Base-by-base conservation (phyloP, 2,113 vertebrate species). In the Tretioscincus oriximinensis region DNA sequence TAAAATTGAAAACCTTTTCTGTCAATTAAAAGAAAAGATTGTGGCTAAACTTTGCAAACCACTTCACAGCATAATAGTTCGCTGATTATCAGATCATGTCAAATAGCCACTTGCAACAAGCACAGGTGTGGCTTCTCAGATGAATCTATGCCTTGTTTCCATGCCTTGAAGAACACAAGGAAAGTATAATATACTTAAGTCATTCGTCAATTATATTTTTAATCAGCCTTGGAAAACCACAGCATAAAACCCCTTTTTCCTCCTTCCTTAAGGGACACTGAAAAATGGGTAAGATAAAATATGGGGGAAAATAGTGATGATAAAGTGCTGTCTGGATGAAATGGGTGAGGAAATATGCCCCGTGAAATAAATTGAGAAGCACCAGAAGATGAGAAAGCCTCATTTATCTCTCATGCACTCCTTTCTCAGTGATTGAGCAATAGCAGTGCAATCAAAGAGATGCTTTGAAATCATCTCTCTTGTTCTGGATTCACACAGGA, bases 311-410 rank as follows among this genome's bases (percentile, higher is more conserved):
- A 85, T 85, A 73, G 58, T 83, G 64, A 73, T 88, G 83, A 90
- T 89, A 84, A 87, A 88, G 70, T 61, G 58, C 71, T 89, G 81
- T 83, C 83, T 80, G 83, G 79, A 81, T 58, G 85, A 87, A 64
- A 80, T 67, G 70, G 81, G 81, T 24, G 71, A 82, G 73, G 83
- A 90, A 90, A 89, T 80, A 75, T 68, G 70, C 76, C 80, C 80
- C 64, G 31, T 2, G 0, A 88, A 89, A 89, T 82, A 87, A 89
- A 91, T 84, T 82, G 88, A 87, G 89, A 87, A 87, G 86, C 85
- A 90, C 9, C 76, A 89, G 80, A 73, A 83, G 83, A 80, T 16
- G 1, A 87, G 47, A 81, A 88, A 78, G 79, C 77, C 84, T 85
- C 84, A 84, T 89, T 90, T 85, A 73, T 90, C 88, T 84, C 89